A percentile compares a stretch with the other conserved stretches of the same genome.
phyloP scores from a whole-genome alignment of 2,888 invertebrate genomes.

The Hirtodrosophila alboralis region DNA sequence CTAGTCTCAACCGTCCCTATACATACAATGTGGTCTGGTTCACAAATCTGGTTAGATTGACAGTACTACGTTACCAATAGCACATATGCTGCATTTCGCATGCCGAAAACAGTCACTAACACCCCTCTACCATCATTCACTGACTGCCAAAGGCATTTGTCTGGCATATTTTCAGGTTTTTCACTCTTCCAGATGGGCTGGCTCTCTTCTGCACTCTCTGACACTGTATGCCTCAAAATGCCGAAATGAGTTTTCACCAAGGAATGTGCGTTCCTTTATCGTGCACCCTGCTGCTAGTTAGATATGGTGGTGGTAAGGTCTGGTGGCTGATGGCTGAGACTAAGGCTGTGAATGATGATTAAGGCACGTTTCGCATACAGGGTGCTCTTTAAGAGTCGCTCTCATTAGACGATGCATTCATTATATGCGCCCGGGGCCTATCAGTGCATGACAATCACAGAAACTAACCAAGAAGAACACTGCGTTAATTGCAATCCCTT shows the following conservation, averaged over 20 bases:
- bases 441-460: conserved; percentile 56
- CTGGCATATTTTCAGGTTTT: conserved; percentile 62
- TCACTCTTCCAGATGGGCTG: conserved; percentile 28
- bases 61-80: conserved; percentile 38
- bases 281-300: conserved; percentile 63
- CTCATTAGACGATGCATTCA: conserved; percentile 44
- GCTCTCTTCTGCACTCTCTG: conserved; percentile 8
- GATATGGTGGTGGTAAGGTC: conserved; percentile 33
- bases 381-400: conserved; percentile 31
- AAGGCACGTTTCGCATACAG: conserved; percentile 61
- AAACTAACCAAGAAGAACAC: conserved; percentile 34
- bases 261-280: conserved; percentile 46
- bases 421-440: conserved; percentile 39
- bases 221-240: conserved; percentile 16
- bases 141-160: conserved; percentile 46
- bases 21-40: conserved; percentile 17
- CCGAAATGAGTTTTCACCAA: conserved; percentile 41
- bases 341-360: conserved; percentile 13
- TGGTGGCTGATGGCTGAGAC: conserved; percentile 10
- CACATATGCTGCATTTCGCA: conserved; percentile 72
- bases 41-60: conserved; percentile 64
- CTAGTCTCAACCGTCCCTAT: conserved; percentile 41
- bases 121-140: conserved; percentile 18
- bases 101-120: conserved; percentile 29
- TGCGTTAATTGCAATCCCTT: conserved; percentile 68